These are phyloP conservation scores for Plusia festucae DNA, from an alignment of 2,888 invertebrate species.

Conservation along the genomic window DNA sequence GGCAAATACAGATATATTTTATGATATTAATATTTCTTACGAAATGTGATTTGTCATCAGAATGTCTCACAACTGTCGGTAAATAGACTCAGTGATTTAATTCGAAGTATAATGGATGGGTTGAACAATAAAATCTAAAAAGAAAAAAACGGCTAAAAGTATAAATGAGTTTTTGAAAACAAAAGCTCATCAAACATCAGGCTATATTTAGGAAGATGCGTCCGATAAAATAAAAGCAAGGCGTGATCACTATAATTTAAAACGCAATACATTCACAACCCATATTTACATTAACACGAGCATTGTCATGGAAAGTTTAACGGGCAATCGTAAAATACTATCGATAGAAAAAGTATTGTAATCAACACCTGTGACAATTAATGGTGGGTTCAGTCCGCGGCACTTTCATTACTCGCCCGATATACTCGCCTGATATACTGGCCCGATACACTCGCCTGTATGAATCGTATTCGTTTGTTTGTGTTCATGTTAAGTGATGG, in stretches of 20 bases:
- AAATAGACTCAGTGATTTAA: neutral
- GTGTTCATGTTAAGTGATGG: slow-evolving; percentile 52
- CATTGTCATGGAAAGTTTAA: slow-evolving; percentile 60
- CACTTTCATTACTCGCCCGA: slow-evolving; percentile 71
- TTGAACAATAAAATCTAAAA: too few species aligned
- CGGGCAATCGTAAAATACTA: slow-evolving; percentile 61
- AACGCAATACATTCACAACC: slow-evolving; percentile 13
- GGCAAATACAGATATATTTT: slow-evolving; percentile 12
- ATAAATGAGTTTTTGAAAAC: neutral
- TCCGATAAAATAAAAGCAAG: neutral
- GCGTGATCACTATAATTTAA: slow-evolving; percentile 8
- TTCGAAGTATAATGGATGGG: neutral
- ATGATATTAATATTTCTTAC: slow-evolving; percentile 2
- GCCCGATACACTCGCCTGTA: slow-evolving; percentile 40
- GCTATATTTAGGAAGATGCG: neutral
- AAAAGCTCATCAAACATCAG: neutral
- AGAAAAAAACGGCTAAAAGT: too few species aligned
- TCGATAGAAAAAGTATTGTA: slow-evolving; percentile 71
- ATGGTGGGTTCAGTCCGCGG: slow-evolving; percentile 65
- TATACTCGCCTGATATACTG: slow-evolving; percentile 14
- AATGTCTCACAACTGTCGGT: neutral
- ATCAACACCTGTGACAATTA: slow-evolving; percentile 84
- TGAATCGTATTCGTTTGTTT: slow-evolving; percentile 59
- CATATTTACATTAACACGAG: slow-evolving; percentile 25
- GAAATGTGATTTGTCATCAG: neutral